Conservation (phyloP, 2,797 vertebrate species). For the Erethizon dorsatum region DNA sequence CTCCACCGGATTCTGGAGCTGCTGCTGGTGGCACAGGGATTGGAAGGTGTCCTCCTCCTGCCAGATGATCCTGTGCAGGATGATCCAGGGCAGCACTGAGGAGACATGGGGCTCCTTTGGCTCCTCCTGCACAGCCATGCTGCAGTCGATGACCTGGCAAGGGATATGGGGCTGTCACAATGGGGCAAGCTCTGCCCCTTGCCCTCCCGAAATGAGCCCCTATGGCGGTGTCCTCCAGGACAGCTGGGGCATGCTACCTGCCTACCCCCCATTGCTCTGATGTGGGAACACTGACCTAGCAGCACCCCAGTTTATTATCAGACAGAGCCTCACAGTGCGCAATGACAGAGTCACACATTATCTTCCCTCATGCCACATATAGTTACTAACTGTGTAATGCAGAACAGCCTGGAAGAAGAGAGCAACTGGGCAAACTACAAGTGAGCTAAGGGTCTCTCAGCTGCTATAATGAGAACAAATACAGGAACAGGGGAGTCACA, state of each 20-base stretch:
- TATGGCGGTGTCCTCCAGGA: not conserved
- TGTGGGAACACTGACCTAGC: not conserved
- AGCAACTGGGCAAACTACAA: not conserved
- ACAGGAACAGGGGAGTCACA: not conserved
- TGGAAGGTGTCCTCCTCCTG: conserved; percentile 95
- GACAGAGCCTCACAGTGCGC: not conserved
- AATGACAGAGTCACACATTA: not conserved
- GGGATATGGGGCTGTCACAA: not conserved
- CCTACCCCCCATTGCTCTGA: not conserved
- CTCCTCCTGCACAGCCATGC: conserved; percentile 96
- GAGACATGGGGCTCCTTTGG: conserved; percentile 96
- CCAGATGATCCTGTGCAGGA: conserved; percentile 96
- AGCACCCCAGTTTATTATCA: not conserved
- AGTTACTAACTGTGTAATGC: not conserved
- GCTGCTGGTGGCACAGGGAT: conserved; percentile 92
- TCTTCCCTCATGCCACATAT: not conserved
- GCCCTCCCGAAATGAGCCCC: not conserved
- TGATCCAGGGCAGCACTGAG: conserved; percentile 97
- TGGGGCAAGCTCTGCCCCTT: not conserved
- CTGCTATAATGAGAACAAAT: not conserved
- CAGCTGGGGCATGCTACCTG: not conserved
- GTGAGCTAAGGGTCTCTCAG: not conserved
- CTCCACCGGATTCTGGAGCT: conserved; percentile 92
- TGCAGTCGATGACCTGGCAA: conserved; percentile 95
- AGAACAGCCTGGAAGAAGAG: not conserved